Conservation (phyloP, 2,113 vertebrate species). For the Miniopterus natalensis region DNA sequence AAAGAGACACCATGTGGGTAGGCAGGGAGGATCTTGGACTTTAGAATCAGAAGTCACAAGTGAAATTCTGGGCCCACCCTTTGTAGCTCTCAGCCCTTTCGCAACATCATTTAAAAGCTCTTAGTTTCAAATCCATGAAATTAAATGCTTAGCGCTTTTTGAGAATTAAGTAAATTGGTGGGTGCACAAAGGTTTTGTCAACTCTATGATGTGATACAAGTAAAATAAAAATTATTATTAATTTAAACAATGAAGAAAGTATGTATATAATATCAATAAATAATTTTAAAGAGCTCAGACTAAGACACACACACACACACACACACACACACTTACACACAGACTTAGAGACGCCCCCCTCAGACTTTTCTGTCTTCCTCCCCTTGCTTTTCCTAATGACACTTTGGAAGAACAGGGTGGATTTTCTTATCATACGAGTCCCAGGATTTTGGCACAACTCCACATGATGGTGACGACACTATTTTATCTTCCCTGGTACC, state of each 20-base stretch:
- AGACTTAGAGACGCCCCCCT: not conserved
- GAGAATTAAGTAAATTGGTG: not conserved
- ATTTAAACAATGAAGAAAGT: not conserved
- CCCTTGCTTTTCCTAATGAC: not conserved
- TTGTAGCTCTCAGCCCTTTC: not conserved
- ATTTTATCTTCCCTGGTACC: constrained; percentile 55
- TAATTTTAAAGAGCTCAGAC: not conserved
- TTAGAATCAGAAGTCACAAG: not conserved
- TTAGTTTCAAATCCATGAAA: not conserved
- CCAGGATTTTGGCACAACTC: constrained; percentile 46
- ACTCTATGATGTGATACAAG: not conserved
- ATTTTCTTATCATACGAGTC: constrained; percentile 36
- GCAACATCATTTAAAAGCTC: not conserved
- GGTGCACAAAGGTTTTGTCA: not conserved
- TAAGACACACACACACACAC: not conserved
- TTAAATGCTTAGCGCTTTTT: not conserved
- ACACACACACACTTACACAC: not conserved
- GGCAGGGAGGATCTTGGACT: not conserved
- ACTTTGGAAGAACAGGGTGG: not conserved
- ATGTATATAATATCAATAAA: not conserved
- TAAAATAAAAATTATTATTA: not conserved
- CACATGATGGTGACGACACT: not conserved
- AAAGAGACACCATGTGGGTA: not conserved
- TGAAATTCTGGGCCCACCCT: not conserved
- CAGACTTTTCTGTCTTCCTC: not conserved